Percentiles rank a stretch among this genome's conserved stretches.
Evolutionary conservation across 2,888 invertebrate species (phyloP).

Genomic region (Acrobasis consociella): DNA sequence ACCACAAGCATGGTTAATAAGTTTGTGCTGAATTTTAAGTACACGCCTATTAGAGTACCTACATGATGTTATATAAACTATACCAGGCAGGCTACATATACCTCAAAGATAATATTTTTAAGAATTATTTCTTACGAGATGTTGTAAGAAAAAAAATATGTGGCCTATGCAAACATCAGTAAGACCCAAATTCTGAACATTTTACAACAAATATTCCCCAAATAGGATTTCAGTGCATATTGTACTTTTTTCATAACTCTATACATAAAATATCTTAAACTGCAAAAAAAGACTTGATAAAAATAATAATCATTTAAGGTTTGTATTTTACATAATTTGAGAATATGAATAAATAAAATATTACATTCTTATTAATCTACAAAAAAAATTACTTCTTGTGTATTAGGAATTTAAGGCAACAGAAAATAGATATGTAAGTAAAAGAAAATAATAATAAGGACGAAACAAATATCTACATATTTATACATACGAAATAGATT

Average conservation of each 20-base stretch:
- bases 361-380: too few species aligned
- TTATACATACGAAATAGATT: neutral
- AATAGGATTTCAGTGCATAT: conserved; percentile 56
- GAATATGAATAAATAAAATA: too few species aligned
- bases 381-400: too few species aligned
- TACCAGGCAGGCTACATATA: conserved; percentile 26
- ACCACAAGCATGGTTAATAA: neutral
- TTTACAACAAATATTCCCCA: conserved; percentile 76
- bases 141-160: conserved; percentile 57
- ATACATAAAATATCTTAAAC: too few species aligned
- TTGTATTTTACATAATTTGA: too few species aligned
- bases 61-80: conserved; percentile 18
- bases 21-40: neutral
- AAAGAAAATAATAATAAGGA: neutral
- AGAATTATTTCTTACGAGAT: conserved; percentile 35
- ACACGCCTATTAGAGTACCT: neutral
- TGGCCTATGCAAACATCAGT: conserved; percentile 29
- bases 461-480: too few species aligned
- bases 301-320: too few species aligned
- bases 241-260: conserved; percentile 52
- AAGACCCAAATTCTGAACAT: conserved; percentile 57
- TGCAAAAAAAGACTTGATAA: too few species aligned
- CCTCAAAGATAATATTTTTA: conserved; percentile 27
- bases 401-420: neutral
- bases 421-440: neutral